Conservation (phyloP, 2,888 invertebrate genomes). For the Exocentrus adspersus region DNA sequence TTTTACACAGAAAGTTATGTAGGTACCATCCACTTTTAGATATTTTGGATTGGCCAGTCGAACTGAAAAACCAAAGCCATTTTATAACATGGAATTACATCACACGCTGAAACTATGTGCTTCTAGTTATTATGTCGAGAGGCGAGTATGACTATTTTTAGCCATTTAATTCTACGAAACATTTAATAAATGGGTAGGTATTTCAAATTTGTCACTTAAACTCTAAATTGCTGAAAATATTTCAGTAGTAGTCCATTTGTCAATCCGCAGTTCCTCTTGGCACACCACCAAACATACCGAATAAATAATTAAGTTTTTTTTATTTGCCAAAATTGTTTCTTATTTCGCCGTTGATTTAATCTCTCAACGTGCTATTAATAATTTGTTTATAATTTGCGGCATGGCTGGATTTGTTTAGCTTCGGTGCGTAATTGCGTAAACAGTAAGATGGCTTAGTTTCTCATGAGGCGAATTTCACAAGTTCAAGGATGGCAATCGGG, state of each 20-base stretch:
- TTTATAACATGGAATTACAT: neutral
- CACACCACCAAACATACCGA: constrained; percentile 16
- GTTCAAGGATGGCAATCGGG: constrained; percentile 12
- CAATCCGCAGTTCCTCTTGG: constrained; percentile 22
- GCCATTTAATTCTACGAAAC: neutral
- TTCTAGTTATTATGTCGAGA: neutral
- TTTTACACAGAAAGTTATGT: no score
- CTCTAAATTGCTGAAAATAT: constrained; percentile 23
- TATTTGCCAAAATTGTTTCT: constrained; percentile 31
- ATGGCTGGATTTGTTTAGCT: constrained; percentile 34
- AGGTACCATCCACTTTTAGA: no score
- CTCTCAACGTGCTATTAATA: constrained; percentile 28
- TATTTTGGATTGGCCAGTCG: no score
- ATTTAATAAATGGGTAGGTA: constrained; percentile 14
- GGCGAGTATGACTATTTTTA: constrained; percentile 1
- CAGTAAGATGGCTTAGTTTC: neutral
- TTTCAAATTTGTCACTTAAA: constrained; percentile 19
- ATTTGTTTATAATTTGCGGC: constrained; percentile 33
- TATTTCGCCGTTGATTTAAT: constrained; percentile 28
- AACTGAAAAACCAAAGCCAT: no score
- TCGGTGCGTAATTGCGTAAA: constrained; percentile 14
- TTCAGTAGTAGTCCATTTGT: constrained; percentile 20
- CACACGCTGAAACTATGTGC: neutral
- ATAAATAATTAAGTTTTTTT: constrained; percentile 20
- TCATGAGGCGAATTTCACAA: neutral